These are phyloP conservation scores for Amazona guildingii DNA, from an alignment of 2,113 vertebrate genomes.

Conservation along the genomic window DNA sequence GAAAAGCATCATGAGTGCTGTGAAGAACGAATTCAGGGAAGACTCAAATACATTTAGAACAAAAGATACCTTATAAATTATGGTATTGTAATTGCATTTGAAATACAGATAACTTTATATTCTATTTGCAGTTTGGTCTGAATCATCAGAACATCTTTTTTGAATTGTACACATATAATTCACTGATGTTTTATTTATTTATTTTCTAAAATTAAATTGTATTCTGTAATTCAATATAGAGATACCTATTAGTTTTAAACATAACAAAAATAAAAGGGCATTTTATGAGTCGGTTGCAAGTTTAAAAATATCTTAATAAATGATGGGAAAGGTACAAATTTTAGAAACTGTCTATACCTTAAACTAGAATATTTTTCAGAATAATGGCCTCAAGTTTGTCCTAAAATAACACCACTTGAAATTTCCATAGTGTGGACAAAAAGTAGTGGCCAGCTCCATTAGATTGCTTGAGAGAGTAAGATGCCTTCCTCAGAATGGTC, in stretches of 20 bases:
- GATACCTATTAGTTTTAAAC: not conserved
- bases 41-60: not conserved
- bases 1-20: not conserved
- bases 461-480: not conserved
- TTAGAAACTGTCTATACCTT: not conserved
- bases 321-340: not conserved
- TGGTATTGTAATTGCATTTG: not conserved
- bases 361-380: not conserved
- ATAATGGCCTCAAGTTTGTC: not conserved
- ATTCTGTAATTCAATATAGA: not conserved
- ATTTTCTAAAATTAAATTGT: not conserved
- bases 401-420: not conserved
- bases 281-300: not conserved
- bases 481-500: not conserved
- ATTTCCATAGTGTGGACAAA: not conserved
- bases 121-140: not conserved
- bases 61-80: not conserved
- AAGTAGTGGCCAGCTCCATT: not conserved
- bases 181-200: not conserved
- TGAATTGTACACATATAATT: not conserved
- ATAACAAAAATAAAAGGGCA: not conserved
- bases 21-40: not conserved
- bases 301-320: not conserved
- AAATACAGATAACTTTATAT: not conserved
- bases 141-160: not conserved